A percentile compares a stretch with the other conserved stretches of the same genome.
Conservation (phyloP, 2,797 vertebrate genomes). For the Sebastes melanostomus region DNA sequence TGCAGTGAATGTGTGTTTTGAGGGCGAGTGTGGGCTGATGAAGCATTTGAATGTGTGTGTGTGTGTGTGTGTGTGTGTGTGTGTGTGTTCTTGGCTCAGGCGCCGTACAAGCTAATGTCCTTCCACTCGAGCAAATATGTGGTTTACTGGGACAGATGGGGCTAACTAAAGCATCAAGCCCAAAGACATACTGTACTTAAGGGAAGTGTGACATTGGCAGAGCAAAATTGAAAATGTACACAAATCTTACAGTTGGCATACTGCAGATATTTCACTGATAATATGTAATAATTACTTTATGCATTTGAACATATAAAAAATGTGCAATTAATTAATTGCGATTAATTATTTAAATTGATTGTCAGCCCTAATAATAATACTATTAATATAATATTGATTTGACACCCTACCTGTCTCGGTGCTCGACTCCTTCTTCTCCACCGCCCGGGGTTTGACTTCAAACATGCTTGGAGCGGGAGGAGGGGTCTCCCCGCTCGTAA, state of each 20-base stretch:
- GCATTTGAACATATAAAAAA: too few relatives aligned
- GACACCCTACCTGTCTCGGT: conserved; percentile 84
- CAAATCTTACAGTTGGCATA: not conserved
- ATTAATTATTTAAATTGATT: too few relatives aligned
- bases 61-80: not conserved
- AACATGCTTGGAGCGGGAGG: conserved; percentile 78
- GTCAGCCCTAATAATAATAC: too few relatives aligned
- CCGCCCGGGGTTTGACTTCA: conserved; percentile 88
- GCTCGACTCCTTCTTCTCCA: conserved; percentile 86
- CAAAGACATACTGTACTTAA: conserved; percentile 11
- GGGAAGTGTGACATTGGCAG: not conserved
- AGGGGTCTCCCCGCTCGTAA: conserved; percentile 47
- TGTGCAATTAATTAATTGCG: too few relatives aligned
- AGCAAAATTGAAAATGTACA: not conserved
- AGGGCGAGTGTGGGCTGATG: not conserved
- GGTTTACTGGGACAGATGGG: conserved; percentile 64
- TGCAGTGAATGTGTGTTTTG: not conserved
- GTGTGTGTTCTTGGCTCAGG: not conserved
- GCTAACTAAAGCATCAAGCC: conserved; percentile 49
- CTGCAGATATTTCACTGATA: not conserved
- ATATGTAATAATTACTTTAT: too few relatives aligned
- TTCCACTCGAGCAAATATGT: conserved; percentile 67
- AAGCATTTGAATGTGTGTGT: not conserved
- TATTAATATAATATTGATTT: not conserved
- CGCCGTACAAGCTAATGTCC: conserved; percentile 28